A percentile compares a stretch with the other conserved stretches of the same genome.
phyloP scores from a whole-genome alignment of 2,113 vertebrate genomes.

The Chionomys nivalis region DNA sequence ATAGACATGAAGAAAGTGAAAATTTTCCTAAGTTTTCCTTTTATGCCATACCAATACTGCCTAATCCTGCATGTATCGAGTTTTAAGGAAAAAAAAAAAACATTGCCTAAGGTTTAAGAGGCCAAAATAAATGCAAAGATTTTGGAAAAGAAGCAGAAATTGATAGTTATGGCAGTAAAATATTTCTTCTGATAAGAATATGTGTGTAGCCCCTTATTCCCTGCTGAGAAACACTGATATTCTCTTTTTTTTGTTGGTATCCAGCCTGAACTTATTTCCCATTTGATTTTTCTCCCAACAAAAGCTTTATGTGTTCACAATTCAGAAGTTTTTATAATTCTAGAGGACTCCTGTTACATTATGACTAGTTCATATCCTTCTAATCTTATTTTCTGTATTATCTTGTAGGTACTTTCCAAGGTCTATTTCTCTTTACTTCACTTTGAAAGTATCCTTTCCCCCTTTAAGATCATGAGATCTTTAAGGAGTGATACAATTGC shows the following conservation, averaged over 20 bases:
- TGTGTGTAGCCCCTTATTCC: neutral
- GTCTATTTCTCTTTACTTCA: neutral
- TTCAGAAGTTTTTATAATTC: neutral
- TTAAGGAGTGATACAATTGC: neutral
- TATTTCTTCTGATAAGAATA: neutral
- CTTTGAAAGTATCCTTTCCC: neutral
- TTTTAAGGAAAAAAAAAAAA: neutral
- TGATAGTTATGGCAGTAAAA: neutral
- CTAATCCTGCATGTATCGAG: neutral
- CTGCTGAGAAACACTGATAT: too few species aligned
- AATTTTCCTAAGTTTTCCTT: too few species aligned
- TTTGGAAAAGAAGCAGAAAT: neutral
- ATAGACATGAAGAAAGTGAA: too few species aligned
- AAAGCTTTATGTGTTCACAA: neutral
- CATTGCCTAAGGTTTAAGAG: neutral
- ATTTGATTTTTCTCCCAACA: neutral
- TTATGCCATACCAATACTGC: neutral
- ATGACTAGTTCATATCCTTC: neutral
- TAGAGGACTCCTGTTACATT: neutral
- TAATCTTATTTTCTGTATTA: neutral
- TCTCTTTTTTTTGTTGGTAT: neutral
- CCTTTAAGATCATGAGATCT: neutral
- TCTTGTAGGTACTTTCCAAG: neutral
- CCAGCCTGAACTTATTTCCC: neutral
- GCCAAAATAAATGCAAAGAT: neutral